Evolutionary conservation across 37 sponge, comb jelly and placozoan genomes (phyloP).

Genomic region (Haliclona indistincta): DNA sequence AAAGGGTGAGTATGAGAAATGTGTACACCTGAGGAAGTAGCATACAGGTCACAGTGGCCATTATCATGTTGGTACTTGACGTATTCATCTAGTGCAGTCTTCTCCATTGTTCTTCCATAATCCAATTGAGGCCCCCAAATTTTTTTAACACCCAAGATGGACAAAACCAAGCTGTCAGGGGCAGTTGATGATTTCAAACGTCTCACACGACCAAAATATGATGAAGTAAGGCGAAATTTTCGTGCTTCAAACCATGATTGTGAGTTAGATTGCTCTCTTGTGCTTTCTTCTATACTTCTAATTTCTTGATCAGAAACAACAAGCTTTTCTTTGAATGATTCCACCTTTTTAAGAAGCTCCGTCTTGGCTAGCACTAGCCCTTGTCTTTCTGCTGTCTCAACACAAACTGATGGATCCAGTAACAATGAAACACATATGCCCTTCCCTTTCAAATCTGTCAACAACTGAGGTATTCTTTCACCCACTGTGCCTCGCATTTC

Average conservation of each 20-base stretch:
- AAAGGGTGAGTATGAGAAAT: background rate
- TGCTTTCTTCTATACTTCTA: constrained; percentile 11
- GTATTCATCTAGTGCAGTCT: constrained; percentile 14
- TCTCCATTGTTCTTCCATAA: constrained; percentile 41
- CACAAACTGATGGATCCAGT: background rate
- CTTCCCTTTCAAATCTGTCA: background rate
- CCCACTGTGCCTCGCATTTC: background rate
- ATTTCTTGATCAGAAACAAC: background rate
- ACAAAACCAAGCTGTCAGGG: constrained; percentile 43
- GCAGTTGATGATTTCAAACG: constrained; percentile 11
- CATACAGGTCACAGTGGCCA: constrained; percentile 14
- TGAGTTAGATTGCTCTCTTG: background rate
- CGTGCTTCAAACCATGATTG: constrained; percentile 2
- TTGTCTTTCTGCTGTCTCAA: background rate
- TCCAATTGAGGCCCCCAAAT: constrained; percentile 17
- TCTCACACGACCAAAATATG: constrained; percentile 17
- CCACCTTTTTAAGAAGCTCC: no score
- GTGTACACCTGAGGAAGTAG: background rate
- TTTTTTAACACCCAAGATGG: constrained; percentile 37
- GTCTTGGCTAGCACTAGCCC: background rate
- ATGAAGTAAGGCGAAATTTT: constrained; percentile 9
- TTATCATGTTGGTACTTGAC: constrained; percentile 1
- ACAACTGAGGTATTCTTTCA: background rate
- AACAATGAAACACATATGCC: constrained; percentile 18
- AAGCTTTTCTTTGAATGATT: constrained; percentile 10